Percentiles rank a stretch among this genome's conserved stretches.
Conservation (phyloP, 1,140 invertebrate species). For the Drosophila eugracilis region DNA sequence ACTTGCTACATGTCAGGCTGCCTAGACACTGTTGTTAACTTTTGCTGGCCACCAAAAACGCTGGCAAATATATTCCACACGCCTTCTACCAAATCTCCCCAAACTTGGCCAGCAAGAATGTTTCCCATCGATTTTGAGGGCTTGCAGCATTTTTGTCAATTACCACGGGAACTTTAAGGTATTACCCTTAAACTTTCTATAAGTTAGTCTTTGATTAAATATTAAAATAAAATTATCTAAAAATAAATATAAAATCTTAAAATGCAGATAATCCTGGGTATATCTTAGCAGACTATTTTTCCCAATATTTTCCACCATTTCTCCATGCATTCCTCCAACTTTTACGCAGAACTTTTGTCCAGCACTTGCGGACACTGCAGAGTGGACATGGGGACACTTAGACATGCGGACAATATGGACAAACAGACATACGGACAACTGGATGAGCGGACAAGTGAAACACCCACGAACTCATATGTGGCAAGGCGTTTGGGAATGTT, state of each 20-base stretch:
- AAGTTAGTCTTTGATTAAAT: too few relatives aligned
- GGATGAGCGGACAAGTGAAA: constrained; percentile 6
- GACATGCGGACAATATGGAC: neutral
- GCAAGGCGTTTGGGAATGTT: constrained; percentile 48
- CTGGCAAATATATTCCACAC: neutral
- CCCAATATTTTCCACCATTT: neutral
- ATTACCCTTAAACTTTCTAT: too few relatives aligned
- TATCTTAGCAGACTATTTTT: neutral
- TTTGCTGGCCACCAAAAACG: constrained; percentile 32
- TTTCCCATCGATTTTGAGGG: neutral
- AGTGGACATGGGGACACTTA: neutral
- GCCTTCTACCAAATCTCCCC: neutral
- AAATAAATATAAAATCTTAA: neutral
- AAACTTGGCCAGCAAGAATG: neutral
- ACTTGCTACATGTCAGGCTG: constrained; percentile 61
- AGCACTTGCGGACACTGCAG: constrained; percentile 12
- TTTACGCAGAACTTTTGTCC: constrained; percentile 22
- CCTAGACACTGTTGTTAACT: constrained; percentile 65
- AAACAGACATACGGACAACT: neutral
- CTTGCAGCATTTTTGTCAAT: too few relatives aligned
- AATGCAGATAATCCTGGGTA: constrained; percentile 5
- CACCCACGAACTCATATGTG: constrained; percentile 35
- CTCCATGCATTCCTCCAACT: constrained; percentile 21
- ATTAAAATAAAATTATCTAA: too few relatives aligned
- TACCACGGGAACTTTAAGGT: too few relatives aligned